Conservation (phyloP, 2,888 invertebrate species). For the Mythimna vitellina region DNA sequence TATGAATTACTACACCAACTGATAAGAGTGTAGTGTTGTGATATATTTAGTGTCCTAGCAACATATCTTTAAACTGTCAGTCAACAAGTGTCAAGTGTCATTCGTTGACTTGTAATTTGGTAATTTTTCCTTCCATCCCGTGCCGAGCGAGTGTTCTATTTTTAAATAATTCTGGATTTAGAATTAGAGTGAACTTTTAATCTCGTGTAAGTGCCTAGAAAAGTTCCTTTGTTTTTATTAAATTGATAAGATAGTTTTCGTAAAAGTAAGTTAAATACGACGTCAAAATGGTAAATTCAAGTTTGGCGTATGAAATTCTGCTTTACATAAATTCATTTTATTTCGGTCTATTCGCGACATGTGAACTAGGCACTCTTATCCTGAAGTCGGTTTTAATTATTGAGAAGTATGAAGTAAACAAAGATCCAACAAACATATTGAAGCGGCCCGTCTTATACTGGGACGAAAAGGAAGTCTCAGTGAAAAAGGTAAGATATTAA, state of each 20-base stretch:
- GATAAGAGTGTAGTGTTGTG: background rate
- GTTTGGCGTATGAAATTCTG: slow-evolving; percentile 95
- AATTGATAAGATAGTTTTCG: background rate
- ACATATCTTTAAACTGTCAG: slow-evolving; percentile 33
- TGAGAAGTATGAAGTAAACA: slow-evolving; percentile 91
- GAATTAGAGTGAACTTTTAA: background rate
- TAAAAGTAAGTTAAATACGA: slow-evolving; percentile 8
- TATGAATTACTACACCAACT: background rate
- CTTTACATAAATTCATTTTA: slow-evolving; percentile 97
- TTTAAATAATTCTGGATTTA: slow-evolving; percentile 60
- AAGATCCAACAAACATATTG: slow-evolving; percentile 94
- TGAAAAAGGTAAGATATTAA: slow-evolving; percentile 90
- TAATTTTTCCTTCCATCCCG: slow-evolving; percentile 14
- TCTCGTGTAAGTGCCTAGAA: slow-evolving; percentile 14
- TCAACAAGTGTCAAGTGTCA: background rate
- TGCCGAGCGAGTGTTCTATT: slow-evolving; percentile 63
- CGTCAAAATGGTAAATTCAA: slow-evolving; percentile 92
- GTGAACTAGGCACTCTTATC: slow-evolving; percentile 94
- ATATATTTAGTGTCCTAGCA: slow-evolving; percentile 28
- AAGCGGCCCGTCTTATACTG: slow-evolving; percentile 95
- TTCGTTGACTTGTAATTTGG: background rate
- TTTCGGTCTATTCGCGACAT: slow-evolving; percentile 95
- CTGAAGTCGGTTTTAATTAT: slow-evolving; percentile 93
- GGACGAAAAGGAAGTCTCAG: slow-evolving; percentile 97
- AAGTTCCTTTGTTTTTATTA: slow-evolving; percentile 56